Conservation (phyloP, 2,888 invertebrate species). For the Pandemis heparana region DNA sequence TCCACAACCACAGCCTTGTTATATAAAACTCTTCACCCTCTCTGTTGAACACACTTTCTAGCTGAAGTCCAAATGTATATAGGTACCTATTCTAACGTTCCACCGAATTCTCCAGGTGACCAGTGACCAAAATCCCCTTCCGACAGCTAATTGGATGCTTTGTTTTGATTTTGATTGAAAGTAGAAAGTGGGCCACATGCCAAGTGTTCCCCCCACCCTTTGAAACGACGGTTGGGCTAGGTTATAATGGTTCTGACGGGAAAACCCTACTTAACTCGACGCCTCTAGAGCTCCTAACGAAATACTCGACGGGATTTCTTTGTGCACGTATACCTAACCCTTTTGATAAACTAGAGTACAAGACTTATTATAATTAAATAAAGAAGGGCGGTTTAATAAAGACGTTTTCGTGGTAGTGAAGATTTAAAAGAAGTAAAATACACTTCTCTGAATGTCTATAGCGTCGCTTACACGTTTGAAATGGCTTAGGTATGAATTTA, state of each 20-base stretch:
- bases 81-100: neutral
- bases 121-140: neutral
- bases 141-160: constrained; percentile 22
- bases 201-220: neutral
- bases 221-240: neutral
- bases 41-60: neutral
- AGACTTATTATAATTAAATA: neutral
- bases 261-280: constrained; percentile 1
- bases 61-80: neutral
- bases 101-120: neutral
- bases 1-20: neutral
- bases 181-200: neutral
- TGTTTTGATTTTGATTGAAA: constrained; percentile 29
- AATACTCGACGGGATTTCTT: constrained; percentile 3
- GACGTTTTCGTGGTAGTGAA: neutral
- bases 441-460: neutral
- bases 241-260: neutral
- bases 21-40: neutral
- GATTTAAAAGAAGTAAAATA: neutral
- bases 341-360: neutral
- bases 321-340: neutral
- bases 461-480: neutral
- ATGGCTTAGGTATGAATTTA: neutral
- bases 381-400: neutral
- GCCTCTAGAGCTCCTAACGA: neutral